Evolutionary conservation across 2,888 invertebrate genomes (phyloP).

Genomic region (Aethes cnicana): DNA sequence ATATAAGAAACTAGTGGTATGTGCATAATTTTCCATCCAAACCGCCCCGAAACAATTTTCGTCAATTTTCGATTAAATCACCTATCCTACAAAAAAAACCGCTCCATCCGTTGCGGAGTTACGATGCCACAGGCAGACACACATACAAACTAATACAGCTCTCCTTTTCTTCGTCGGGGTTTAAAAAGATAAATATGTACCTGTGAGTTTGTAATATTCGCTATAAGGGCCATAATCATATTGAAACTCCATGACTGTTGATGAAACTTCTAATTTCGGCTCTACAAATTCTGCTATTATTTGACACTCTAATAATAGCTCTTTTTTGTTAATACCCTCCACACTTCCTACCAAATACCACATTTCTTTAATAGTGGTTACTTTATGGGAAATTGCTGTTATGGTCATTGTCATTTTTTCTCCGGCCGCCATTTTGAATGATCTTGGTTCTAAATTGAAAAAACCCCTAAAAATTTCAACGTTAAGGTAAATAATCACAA

Average conservation of each 20-base stretch:
- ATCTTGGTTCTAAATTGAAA: conserved; percentile 71
- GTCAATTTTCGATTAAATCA: too few species aligned
- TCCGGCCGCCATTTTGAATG: conserved; percentile 69
- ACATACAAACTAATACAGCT: too few species aligned
- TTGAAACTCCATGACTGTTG: conserved; percentile 71
- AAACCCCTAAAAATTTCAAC: conserved; percentile 51
- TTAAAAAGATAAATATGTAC: conserved; percentile 44
- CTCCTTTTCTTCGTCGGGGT: too few species aligned
- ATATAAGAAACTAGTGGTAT: too few species aligned
- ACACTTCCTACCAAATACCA: conserved; percentile 83
- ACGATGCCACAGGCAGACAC: too few species aligned
- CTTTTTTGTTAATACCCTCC: conserved; percentile 78
- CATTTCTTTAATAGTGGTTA: conserved; percentile 71
- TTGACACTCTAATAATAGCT: conserved; percentile 73
- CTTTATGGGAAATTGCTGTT: conserved; percentile 62
- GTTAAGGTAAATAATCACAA: neutral
- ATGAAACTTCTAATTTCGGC: conserved; percentile 79
- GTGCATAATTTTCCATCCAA: too few species aligned
- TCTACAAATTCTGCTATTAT: conserved; percentile 82
- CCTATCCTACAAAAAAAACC: too few species aligned
- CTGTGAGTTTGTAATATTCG: conserved; percentile 70
- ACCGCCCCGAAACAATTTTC: too few species aligned
- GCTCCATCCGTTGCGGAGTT: too few species aligned
- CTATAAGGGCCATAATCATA: conserved; percentile 73
- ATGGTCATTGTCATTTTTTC: conserved; percentile 67